Evolutionary conservation across 2,797 vertebrate genomes (phyloP).

Genomic region (Hoplostethus atlanticus): DNA sequence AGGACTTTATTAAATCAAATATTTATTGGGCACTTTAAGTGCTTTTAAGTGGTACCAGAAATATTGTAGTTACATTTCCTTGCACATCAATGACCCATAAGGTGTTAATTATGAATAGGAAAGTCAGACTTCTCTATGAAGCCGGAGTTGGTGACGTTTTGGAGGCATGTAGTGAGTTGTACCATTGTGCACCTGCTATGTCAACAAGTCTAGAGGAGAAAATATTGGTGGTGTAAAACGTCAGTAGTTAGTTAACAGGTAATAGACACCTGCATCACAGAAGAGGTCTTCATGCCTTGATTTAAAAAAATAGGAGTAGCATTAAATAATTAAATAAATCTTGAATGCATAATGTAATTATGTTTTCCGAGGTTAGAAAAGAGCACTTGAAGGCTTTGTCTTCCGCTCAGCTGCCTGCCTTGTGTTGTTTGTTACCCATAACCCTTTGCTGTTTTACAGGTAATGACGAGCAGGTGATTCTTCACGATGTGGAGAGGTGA

Average conservation of each 20-base stretch:
- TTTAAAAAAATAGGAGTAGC: too few species aligned
- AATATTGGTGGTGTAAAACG: too few species aligned
- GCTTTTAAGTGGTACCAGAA: not conserved
- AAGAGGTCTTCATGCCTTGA: not conserved
- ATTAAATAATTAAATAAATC: too few species aligned
- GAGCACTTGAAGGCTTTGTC: not conserved
- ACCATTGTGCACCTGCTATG: not conserved
- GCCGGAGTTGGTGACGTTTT: too few species aligned
- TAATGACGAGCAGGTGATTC: conserved; percentile 99
- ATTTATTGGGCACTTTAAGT: not conserved
- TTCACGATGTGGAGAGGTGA: conserved; percentile 97
- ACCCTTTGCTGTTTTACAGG: conserved; percentile 84
- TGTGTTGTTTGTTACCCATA: not conserved
- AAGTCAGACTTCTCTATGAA: not conserved
- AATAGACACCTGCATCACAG: not conserved
- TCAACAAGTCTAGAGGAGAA: not conserved
- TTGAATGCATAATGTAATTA: not conserved
- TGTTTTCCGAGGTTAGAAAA: too few species aligned
- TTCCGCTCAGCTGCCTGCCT: not conserved
- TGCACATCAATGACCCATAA: not conserved
- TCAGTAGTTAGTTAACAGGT: not conserved
- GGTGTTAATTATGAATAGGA: not conserved
- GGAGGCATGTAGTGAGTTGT: not conserved
- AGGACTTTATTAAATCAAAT: not conserved
- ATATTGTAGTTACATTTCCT: not conserved